Evolutionary conservation across 2,888 invertebrate genomes (phyloP).

Genomic region (Heteropelma amictum): DNA sequence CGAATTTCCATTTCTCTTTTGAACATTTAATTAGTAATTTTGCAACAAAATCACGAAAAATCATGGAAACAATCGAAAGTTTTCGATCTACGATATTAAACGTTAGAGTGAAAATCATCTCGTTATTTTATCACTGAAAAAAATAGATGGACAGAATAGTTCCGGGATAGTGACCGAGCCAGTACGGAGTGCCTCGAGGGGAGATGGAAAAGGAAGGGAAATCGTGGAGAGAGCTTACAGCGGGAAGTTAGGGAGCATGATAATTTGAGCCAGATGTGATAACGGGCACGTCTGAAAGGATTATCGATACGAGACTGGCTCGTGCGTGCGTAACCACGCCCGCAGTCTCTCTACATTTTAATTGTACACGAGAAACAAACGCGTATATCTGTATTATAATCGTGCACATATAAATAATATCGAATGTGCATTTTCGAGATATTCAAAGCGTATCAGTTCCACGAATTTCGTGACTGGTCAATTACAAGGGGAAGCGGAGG

Average conservation of each 20-base stretch:
- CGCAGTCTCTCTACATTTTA: conserved; percentile 22
- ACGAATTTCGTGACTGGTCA: conserved; percentile 50
- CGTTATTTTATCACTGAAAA: too few relatives aligned
- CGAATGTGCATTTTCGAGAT: conserved; percentile 14
- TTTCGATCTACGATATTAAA: too few relatives aligned
- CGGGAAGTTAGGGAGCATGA: conserved; percentile 6
- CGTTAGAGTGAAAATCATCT: too few relatives aligned
- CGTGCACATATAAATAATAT: conserved; percentile 1
- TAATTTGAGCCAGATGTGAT: conserved; percentile 8
- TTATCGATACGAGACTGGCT: conserved; percentile 23
- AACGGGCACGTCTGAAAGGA: conserved; percentile 32
- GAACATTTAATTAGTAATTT: too few relatives aligned
- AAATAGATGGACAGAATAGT: too few relatives aligned
- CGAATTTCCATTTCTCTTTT: too few relatives aligned
- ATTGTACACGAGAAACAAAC: conserved; percentile 1
- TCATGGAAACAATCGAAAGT: too few relatives aligned
- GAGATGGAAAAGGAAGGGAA: not conserved
- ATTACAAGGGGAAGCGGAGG: conserved; percentile 44
- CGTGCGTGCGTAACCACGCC: conserved; percentile 44
- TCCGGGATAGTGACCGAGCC: too few relatives aligned
- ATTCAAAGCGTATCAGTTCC: conserved; percentile 42
- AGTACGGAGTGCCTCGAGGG: too few relatives aligned
- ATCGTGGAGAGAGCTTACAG: not conserved
- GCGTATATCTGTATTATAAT: conserved; percentile 3
- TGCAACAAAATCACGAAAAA: too few relatives aligned